Evolutionary conservation across 2,113 vertebrate species (phyloP), one percentile per base, ranked within the genome.

Genomic region (Hyperoodon ampullatus): DNA sequence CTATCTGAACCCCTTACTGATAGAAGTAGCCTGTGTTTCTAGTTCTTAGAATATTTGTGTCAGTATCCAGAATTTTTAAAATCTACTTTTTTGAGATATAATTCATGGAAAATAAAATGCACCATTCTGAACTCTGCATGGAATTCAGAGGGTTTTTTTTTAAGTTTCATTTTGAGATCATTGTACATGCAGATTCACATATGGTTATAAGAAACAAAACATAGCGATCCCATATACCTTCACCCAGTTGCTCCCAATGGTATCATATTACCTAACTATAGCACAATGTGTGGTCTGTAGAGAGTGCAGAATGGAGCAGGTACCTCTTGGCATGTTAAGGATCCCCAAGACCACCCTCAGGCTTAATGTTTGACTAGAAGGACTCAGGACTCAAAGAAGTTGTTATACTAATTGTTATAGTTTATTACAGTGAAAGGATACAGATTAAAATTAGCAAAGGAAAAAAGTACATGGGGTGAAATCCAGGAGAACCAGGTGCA

Each of bases 361-460:
- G 10, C 18, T 87, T 39, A 1, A 33, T 71, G 21, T 60, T 44
- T 93, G 26, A 72, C 19, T 70, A 66, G n/a, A 71, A 93, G 16
- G 6, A 74, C 15, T 88, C 30, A 47, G 26, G 2, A 90, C 4
- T 23, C 26, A 55, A 58, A 26, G 63, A 61, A 24, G 3, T 86
- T 94, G 30, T 47, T 71, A 47, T 42, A 78, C 16, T 83, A 23
- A 66, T 71, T 66, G 0, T 53, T 88, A 61, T 12, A 24, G 2
- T n/a, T 74, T 65, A 55, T 65, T n/a, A 65, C 1, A 81, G 15
- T 80, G 19, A 82, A 74, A 81, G 11, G 6, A 39, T 61, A 35
- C 35, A 75, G 23, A 63, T 65, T 92, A 68, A 88, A 85, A 75
- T 85, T 21, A 82, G 30, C 42, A 80, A 97, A 88, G 26, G 12